phyloP scores from a whole-genome alignment of 2,797 vertebrate species.

The Leontopithecus rosalia region DNA sequence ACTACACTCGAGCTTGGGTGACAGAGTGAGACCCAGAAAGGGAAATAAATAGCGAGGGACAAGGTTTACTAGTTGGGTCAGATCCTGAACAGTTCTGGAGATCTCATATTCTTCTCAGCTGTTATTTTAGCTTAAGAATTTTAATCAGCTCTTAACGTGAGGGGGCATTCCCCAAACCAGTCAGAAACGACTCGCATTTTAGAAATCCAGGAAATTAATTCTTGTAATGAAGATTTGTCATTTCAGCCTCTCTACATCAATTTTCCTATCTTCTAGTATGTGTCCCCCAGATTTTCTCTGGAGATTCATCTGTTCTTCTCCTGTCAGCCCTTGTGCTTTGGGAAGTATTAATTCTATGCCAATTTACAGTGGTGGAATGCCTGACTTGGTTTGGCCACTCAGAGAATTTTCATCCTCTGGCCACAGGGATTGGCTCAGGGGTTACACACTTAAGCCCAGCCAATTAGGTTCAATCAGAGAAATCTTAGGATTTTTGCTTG shows the following conservation, averaged over 20 bases:
- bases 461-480: neutral
- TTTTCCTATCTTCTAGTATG: neutral
- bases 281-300: neutral
- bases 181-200: neutral
- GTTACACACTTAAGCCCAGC: neutral
- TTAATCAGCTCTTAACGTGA: neutral
- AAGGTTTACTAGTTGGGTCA: neutral
- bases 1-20: neutral
- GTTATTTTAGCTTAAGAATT: neutral
- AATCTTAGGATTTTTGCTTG: neutral
- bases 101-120: neutral
- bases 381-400: neutral
- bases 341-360: neutral
- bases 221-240: neutral
- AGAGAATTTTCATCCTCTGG: neutral
- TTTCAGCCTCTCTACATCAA: neutral
- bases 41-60: neutral
- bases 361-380: neutral
- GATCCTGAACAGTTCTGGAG: neutral
- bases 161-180: neutral
- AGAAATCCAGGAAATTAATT: neutral
- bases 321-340: neutral
- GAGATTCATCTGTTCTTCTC: neutral
- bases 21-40: neutral
- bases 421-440: neutral